Conservation (phyloP, 2,888 invertebrate species). For the Bellardia pandia region DNA sequence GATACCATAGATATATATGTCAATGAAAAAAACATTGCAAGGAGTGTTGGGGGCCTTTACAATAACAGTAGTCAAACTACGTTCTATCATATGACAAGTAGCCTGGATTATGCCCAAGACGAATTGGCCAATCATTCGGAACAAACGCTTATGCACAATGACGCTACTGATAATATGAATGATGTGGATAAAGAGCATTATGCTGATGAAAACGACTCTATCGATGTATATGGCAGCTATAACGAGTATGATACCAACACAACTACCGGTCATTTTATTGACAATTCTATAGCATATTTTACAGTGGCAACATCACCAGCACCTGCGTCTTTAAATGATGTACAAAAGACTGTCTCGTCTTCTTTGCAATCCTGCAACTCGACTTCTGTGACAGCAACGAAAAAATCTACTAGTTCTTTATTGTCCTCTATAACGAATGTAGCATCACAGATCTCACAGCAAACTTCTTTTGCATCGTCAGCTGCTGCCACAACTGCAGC, state of each 20-base stretch:
- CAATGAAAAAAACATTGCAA: neutral
- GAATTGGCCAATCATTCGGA: conserved; percentile 27
- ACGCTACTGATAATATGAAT: neutral
- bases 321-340: conserved; percentile 1
- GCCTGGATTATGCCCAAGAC: conserved; percentile 60
- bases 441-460: conserved; percentile 71
- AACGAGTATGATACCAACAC: conserved; percentile 76
- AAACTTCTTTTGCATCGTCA: conserved; percentile 63
- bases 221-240: conserved; percentile 54
- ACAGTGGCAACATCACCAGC: neutral
- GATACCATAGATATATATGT: neutral
- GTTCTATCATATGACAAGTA: conserved; percentile 64
- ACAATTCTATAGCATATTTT: neutral
- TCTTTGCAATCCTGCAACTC: conserved; percentile 12
- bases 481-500: neutral
- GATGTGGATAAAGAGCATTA: neutral
- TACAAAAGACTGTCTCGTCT: conserved; percentile 4
- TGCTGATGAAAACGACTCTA: conserved; percentile 40
- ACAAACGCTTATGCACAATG: conserved; percentile 36
- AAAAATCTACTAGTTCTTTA: conserved; percentile 70
- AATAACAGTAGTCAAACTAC: conserved; percentile 53
- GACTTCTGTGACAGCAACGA: conserved; percentile 59
- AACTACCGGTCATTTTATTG: conserved; percentile 47
- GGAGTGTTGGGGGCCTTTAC: conserved; percentile 14
- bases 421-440: conserved; percentile 75